These are phyloP conservation scores for Falco peregrinus DNA, from an alignment of 2,797 vertebrate genomes.

Conservation along the genomic window DNA sequence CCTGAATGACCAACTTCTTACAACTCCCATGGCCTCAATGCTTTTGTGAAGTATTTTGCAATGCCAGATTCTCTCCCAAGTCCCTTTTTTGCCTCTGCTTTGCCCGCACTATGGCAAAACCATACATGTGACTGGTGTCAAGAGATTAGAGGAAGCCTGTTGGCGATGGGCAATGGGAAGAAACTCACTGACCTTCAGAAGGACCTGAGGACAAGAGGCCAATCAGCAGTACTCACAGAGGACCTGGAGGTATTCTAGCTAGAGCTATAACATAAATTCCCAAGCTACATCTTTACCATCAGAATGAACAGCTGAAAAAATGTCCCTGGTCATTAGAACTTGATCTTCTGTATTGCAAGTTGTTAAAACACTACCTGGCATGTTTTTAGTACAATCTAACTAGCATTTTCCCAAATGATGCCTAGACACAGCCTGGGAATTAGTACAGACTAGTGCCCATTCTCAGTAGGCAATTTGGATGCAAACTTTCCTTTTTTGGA, in stretches of 20 bases:
- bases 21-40: background rate
- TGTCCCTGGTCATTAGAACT: background rate
- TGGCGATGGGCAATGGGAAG: background rate
- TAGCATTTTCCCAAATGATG: slow-evolving; percentile 21
- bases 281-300: background rate
- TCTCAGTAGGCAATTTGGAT: slow-evolving; percentile 50
- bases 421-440: slow-evolving; percentile 35
- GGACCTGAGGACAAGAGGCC: background rate
- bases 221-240: background rate
- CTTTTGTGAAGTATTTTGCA: background rate
- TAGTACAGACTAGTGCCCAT: slow-evolving; percentile 36
- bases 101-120: background rate
- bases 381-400: slow-evolving; percentile 3
- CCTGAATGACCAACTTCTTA: background rate
- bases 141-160: background rate
- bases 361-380: slow-evolving; percentile 45
- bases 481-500: background rate
- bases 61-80: background rate
- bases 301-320: background rate
- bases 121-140: background rate
- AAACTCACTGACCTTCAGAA: background rate
- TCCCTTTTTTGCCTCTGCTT: background rate
- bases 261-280: background rate
- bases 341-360: background rate
- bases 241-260: background rate